A percentile compares a stretch with the other conserved stretches of the same genome.
Evolutionary conservation across 2,113 vertebrate genomes (phyloP).

Genomic region (Zosterops borbonicus): DNA sequence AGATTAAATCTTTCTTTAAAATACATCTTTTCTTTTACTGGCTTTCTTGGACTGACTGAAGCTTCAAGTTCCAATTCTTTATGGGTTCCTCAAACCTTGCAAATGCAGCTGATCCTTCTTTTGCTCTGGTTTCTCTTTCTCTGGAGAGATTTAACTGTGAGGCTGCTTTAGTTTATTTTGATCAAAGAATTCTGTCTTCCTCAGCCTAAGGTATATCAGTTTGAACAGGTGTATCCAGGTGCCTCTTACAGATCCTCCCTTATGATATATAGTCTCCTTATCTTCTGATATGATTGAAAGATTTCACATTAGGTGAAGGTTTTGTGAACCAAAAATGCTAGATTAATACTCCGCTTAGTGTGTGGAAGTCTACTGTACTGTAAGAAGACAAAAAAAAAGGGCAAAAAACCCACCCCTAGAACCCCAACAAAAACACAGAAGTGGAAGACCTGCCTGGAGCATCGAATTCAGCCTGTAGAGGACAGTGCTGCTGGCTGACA

Average conservation of each 20-base stretch:
- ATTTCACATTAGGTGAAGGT: neutral
- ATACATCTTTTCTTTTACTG: neutral
- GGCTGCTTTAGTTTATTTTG: neutral
- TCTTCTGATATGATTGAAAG: neutral
- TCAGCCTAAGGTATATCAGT: neutral
- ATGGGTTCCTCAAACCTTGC: neutral
- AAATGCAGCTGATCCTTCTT: neutral
- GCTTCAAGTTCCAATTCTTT: neutral
- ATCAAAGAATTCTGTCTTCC: neutral
- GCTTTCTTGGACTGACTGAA: neutral
- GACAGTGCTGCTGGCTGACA: neutral
- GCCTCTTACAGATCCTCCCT: neutral
- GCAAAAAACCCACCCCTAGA: too few species aligned
- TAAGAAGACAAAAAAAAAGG: neutral
- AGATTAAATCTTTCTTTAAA: neutral
- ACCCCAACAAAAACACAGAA: neutral
- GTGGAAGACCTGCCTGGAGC: neutral
- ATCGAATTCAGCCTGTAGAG: neutral
- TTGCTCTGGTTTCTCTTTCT: neutral
- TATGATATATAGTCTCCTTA: neutral
- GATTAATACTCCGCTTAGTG: neutral
- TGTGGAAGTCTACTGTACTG: neutral
- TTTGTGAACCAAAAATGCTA: neutral
- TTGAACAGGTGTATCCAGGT: conserved; percentile 2
- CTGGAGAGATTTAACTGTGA: neutral